Evolutionary conservation across 2,888 invertebrate species (phyloP).

Genomic region (Drosophila paramelanica): DNA sequence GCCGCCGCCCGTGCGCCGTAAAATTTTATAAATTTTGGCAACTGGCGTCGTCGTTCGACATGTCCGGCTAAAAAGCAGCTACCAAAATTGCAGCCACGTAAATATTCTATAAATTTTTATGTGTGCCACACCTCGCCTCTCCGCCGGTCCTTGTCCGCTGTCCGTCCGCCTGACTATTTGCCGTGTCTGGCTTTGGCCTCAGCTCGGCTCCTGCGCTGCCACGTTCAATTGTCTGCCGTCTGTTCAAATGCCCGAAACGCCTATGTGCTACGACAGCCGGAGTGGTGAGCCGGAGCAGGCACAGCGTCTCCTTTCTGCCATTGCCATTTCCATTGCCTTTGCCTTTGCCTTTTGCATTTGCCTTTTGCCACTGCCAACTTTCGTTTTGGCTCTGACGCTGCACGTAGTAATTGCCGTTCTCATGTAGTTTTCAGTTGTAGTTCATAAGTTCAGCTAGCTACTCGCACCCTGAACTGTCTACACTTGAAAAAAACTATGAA

Average conservation of each 20-base stretch:
- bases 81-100: constrained; percentile 69
- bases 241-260: constrained; percentile 75
- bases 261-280: constrained; percentile 38
- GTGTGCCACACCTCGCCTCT: constrained; percentile 25
- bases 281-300: constrained; percentile 27
- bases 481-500: not conserved
- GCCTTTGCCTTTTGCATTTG: constrained; percentile 12
- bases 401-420: constrained; percentile 59
- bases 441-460: constrained; percentile 27
- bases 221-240: constrained; percentile 72
- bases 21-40: constrained; percentile 65
- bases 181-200: constrained; percentile 19
- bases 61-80: constrained; percentile 33
- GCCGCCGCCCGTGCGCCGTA: constrained; percentile 27
- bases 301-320: constrained; percentile 9
- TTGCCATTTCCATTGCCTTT: constrained; percentile 2
- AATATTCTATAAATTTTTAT: constrained; percentile 78
- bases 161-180: not conserved
- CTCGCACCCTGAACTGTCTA: constrained; percentile 11
- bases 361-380: constrained; percentile 42
- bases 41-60: constrained; percentile 38
- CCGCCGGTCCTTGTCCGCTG: too few relatives aligned
- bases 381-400: constrained; percentile 42
- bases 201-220: constrained; percentile 27
- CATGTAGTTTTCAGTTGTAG: constrained; percentile 41